These are phyloP conservation scores for Cebuella pygmaea DNA, from an alignment of 2,797 vertebrate species.

Conservation along the genomic window DNA sequence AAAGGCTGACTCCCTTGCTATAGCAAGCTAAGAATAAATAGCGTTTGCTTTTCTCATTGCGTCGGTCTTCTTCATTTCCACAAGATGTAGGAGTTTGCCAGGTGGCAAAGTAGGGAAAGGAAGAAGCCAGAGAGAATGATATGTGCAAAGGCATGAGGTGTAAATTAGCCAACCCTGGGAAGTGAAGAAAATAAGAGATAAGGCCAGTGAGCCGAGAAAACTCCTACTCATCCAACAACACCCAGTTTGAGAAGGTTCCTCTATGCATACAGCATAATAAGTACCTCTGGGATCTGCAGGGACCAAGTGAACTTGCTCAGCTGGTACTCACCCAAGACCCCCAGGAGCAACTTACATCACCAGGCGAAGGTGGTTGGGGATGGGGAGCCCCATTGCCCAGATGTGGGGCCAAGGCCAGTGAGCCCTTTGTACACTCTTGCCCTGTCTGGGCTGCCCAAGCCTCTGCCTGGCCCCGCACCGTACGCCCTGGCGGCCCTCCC, in stretches of 20 bases:
- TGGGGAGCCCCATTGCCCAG: background rate
- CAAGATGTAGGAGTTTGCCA: background rate
- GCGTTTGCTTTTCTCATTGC: background rate
- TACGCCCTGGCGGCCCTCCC: background rate
- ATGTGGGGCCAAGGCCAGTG: background rate
- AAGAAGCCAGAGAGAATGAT: background rate
- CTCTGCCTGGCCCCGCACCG: background rate
- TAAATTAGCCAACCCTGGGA: background rate
- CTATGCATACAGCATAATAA: background rate
- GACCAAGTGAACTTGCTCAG: background rate
- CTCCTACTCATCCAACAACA: background rate
- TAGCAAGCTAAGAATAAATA: too few relatives aligned
- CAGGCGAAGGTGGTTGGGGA: background rate
- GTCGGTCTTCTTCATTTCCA: background rate
- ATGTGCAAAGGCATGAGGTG: background rate
- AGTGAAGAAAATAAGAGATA: background rate
- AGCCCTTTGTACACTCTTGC: background rate
- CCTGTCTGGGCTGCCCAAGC: background rate
- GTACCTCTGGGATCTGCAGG: background rate
- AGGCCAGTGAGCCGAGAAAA: background rate
- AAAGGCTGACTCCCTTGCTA: background rate
- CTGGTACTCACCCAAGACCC: background rate
- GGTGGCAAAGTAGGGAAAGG: background rate
- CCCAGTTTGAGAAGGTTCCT: background rate
- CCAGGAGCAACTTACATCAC: too few relatives aligned